Evolutionary conservation across 2,113 vertebrate species (phyloP), one percentile per base, ranked within the genome.

Genomic region (Cochlearius cochlearius): DNA sequence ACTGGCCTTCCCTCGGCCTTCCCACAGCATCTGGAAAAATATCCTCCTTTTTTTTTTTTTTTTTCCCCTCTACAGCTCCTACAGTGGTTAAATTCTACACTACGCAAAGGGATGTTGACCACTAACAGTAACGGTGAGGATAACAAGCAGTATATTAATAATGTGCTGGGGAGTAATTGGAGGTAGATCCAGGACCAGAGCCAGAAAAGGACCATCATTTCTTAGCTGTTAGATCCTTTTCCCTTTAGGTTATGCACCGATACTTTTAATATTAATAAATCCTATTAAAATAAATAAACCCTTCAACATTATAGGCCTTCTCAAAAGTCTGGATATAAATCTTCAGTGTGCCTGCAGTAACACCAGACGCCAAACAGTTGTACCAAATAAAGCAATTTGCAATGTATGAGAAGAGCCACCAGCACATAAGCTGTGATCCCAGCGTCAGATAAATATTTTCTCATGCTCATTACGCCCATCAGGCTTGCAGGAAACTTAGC

Each of bases 351-450:
- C 17, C 32, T 86, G 43, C 36, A 92, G 34, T 79, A 91, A 89
- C 49, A 74, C 10, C 53, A 94, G 50, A 64, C 22, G 11, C 59
- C 23, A 50, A 87, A 79, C 15, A 66, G 20, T 52, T 72, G 47
- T 36, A 71, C 20, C 55, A 86, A 71, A 83, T 90, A 86, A 95
- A 95, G 59, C 25, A 76, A 90, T 94, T 90, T 88, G 55, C 67
- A 74, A 62, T 23, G 22, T 74, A 64, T 87, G 79, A 92, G 91
- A 86, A 91, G 36, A 84, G 64, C 86, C 88, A 91, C 21, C 22
- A 84, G 76, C 73, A 75, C 39, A 29, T 39, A 74, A 66, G 13
- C 21, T 81, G 39, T 49, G 64, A 92, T 92, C 93, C 52, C 60
- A 91, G 49, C 53, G 45, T 56, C 39, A 67, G 64, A 92, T 49